These are phyloP conservation scores for Andrena chrysosceles DNA, from an alignment of 2,888 invertebrate genomes.

Conservation along the genomic window DNA sequence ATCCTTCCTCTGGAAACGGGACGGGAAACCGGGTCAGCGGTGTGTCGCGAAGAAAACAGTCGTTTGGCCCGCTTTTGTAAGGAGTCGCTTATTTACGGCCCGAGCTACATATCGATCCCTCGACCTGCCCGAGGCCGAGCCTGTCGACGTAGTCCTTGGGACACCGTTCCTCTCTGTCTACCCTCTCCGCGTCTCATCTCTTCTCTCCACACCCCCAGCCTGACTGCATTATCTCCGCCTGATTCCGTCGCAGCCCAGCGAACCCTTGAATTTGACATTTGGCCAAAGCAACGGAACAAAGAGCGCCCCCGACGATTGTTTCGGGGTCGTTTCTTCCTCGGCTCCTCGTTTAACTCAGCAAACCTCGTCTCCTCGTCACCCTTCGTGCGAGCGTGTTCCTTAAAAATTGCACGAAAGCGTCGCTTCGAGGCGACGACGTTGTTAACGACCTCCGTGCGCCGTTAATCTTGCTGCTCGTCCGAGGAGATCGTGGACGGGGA, in stretches of 20 bases:
- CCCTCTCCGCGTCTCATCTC: conserved; percentile 8
- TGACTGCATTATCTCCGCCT: conserved; percentile 1
- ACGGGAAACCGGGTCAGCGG: conserved; percentile 40
- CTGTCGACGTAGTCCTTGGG: conserved; percentile 59
- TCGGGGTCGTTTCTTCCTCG: conserved; percentile 42
- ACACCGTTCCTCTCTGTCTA: conserved; percentile 21
- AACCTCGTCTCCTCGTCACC: neutral
- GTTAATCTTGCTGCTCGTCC: conserved; percentile 19
- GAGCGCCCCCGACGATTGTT: conserved; percentile 48
- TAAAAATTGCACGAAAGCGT: neutral
- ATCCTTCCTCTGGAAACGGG: neutral
- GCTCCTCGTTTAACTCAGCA: neutral
- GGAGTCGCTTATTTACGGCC: conserved; percentile 54
- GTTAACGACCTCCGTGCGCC: neutral
- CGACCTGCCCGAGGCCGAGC: conserved; percentile 44
- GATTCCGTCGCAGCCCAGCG: conserved; percentile 17
- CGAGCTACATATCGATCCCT: conserved; percentile 64
- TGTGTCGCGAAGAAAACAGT: conserved; percentile 50
- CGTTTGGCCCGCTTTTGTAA: conserved; percentile 59
- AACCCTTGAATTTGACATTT: conserved; percentile 61
- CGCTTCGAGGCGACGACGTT: neutral
- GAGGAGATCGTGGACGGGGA: neutral
- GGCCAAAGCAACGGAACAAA: conserved; percentile 53
- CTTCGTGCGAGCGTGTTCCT: neutral
- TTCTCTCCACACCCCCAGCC: neutral